Evolutionary conservation across 2,113 vertebrate genomes (phyloP).

Genomic region (Tenebrosternarchus preto): DNA sequence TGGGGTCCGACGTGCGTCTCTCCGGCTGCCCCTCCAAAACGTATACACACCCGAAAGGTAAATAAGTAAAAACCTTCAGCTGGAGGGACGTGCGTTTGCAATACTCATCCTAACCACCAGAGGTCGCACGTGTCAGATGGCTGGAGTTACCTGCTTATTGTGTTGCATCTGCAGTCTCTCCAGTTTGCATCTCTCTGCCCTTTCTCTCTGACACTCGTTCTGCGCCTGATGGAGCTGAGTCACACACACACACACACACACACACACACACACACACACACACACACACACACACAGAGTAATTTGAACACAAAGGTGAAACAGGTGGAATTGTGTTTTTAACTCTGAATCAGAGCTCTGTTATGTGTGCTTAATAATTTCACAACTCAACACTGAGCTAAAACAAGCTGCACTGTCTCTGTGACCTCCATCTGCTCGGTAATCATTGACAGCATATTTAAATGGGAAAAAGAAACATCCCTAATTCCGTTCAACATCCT

Average conservation of each 20-base stretch:
- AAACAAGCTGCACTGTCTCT: not conserved
- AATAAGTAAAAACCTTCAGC: slow-evolving; percentile 19
- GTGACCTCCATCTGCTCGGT: not conserved
- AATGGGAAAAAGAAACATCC: no score
- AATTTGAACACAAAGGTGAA: no score
- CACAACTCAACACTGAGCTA: slow-evolving; percentile 19
- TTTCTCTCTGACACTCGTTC: slow-evolving; percentile 87
- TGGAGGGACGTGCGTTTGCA: not conserved
- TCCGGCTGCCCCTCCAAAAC: slow-evolving; percentile 79
- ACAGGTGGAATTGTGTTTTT: no score
- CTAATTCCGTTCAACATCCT: no score
- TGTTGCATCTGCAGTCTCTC: slow-evolving; percentile 90
- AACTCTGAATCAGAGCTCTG: not conserved
- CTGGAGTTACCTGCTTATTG: slow-evolving; percentile 82
- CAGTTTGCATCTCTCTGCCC: slow-evolving; percentile 86
- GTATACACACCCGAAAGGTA: not conserved
- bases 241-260: slow-evolving; percentile 31
- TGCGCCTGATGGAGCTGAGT: slow-evolving; percentile 85
- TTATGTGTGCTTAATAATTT: not conserved
- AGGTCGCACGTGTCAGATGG: not conserved
- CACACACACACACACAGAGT: slow-evolving; percentile 6
- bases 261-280: slow-evolving; percentile 27
- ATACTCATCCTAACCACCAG: slow-evolving; percentile 41
- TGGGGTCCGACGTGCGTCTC: slow-evolving; percentile 80
- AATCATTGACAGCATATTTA: not conserved